Conservation (phyloP, 2,888 invertebrate species). For the Agapetus fuscipes region DNA sequence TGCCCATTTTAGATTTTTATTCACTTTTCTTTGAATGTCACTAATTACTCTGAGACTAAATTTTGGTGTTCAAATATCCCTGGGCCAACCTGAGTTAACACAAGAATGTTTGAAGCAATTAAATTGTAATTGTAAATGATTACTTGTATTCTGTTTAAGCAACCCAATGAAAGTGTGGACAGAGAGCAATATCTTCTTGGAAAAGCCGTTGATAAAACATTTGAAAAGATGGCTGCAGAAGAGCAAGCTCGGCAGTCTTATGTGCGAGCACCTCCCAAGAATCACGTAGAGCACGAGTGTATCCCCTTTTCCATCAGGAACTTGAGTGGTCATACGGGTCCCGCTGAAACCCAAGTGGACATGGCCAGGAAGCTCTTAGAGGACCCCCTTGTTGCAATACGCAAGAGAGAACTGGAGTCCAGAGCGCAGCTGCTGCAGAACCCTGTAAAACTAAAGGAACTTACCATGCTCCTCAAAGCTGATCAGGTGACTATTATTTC, state of each 20-base stretch:
- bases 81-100: too few species aligned
- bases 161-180: slow-evolving; percentile 54
- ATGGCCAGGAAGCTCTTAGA: slow-evolving; percentile 82
- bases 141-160: slow-evolving; percentile 29
- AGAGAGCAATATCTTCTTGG: slow-evolving; percentile 86
- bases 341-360: slow-evolving; percentile 66
- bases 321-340: slow-evolving; percentile 28
- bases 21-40: too few species aligned
- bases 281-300: slow-evolving; percentile 63
- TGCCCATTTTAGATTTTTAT: too few species aligned
- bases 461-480: slow-evolving; percentile 66
- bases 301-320: slow-evolving; percentile 63
- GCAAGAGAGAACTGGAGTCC: slow-evolving; percentile 82
- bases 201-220: slow-evolving; percentile 68
- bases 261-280: slow-evolving; percentile 39
- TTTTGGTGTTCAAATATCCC: too few species aligned
- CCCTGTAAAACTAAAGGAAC: slow-evolving; percentile 80
- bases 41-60: too few species aligned
- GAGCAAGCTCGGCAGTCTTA: slow-evolving; percentile 38
- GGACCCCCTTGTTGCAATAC: slow-evolving; percentile 85
- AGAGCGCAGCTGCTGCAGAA: slow-evolving; percentile 78
- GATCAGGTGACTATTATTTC: too few species aligned
- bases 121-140: too few species aligned
- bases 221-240: slow-evolving; percentile 53
- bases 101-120: too few species aligned